Evolutionary conservation across 2,888 invertebrate species (phyloP).

Genomic region (Volucella bombylans): DNA sequence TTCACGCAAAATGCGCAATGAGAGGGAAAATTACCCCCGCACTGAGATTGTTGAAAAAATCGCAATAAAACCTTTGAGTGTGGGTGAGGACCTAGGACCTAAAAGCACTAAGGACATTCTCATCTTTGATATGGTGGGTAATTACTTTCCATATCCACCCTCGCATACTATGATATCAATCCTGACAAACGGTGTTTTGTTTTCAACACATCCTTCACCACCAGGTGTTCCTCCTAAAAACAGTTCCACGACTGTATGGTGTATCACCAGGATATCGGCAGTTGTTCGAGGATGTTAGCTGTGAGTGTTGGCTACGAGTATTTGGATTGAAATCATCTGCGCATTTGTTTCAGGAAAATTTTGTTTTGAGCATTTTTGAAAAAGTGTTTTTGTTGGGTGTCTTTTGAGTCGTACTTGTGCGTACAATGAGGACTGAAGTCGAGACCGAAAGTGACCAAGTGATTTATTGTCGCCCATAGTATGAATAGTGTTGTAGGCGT

Average conservation of each 20-base stretch:
- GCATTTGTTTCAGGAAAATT: slow-evolving; percentile 59
- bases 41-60: slow-evolving; percentile 56
- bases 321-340: slow-evolving; percentile 61
- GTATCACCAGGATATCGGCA: slow-evolving; percentile 69
- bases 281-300: slow-evolving; percentile 58
- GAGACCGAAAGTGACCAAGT: slow-evolving; percentile 54
- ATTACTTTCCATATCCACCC: slow-evolving; percentile 70
- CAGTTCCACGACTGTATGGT: slow-evolving; percentile 28
- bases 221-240: slow-evolving; percentile 61
- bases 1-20: slow-evolving; percentile 54
- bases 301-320: not conserved
- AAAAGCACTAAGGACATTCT: slow-evolving; percentile 43
- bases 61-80: slow-evolving; percentile 30
- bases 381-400: slow-evolving; percentile 61
- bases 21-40: slow-evolving; percentile 56
- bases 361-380: slow-evolving; percentile 67
- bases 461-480: slow-evolving; percentile 68
- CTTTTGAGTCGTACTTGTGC: slow-evolving; percentile 57
- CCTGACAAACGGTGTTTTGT: slow-evolving; percentile 18
- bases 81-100: slow-evolving; percentile 34
- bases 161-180: slow-evolving; percentile 54
- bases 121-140: slow-evolving; percentile 25
- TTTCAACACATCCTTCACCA: slow-evolving; percentile 41
- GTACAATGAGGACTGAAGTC: slow-evolving; percentile 35
- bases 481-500: slow-evolving; percentile 62